A percentile compares a stretch with the other conserved stretches of the same genome.
Evolutionary conservation across 2,797 vertebrate genomes (phyloP).

Genomic region (Sphenodon punctatus): DNA sequence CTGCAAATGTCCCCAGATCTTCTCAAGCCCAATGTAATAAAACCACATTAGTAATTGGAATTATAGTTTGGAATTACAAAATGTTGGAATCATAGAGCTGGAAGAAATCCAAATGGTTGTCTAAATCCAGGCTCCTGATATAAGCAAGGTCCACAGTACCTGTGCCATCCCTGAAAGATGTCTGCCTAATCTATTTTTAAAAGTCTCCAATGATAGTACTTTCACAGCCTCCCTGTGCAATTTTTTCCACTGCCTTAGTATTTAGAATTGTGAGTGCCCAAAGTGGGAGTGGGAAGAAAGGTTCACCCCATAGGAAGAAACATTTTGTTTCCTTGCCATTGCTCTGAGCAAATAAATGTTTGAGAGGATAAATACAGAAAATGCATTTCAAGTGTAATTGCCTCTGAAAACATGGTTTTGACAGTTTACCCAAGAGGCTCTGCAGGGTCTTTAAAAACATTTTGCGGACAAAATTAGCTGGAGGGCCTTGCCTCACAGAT

Average conservation of each 20-base stretch:
- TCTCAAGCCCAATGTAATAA: neutral
- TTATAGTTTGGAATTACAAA: no score
- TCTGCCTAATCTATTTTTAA: no score
- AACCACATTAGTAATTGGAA: no score
- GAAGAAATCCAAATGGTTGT: no score
- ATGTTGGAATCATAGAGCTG: no score
- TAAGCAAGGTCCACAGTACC: no score
- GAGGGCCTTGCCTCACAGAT: neutral
- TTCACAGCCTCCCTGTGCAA: no score
- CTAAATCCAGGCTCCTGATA: no score
- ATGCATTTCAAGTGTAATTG: neutral
- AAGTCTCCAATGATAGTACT: no score
- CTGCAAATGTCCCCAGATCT: neutral
- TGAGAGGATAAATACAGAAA: rapidly evolving
- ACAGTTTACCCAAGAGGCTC: neutral
- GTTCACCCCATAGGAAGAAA: neutral
- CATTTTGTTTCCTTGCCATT: neutral
- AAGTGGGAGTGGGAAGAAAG: neutral
- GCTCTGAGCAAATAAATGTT: neutral
- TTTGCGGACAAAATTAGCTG: neutral
- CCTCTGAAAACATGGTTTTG: neutral
- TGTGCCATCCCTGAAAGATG: no score
- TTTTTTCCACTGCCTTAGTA: neutral
- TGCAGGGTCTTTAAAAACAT: neutral
- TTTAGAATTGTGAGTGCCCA: neutral